Evolutionary conservation across 2,888 invertebrate species (phyloP), one percentile per base, ranked within the genome.

Genomic region (Drosophila kanekoi): DNA sequence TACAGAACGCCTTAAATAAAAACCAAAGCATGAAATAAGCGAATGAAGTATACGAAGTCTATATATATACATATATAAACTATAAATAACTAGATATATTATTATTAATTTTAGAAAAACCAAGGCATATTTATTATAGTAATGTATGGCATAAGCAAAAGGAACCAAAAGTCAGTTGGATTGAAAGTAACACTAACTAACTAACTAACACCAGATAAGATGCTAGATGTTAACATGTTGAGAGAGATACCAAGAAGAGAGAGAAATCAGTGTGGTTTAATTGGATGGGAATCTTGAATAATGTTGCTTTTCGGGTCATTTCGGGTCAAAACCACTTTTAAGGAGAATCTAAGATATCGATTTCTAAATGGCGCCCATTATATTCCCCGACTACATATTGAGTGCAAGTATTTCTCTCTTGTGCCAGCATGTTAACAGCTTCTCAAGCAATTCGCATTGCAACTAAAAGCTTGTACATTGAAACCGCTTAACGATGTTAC

Each of bases 1-100:
- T 87, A 90, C 89, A 87, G 87, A 90, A 89, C 87, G 87, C 87
- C 87, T 87, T 87, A 87, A 85, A 89, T 53, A 73, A 68, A 77
- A 75, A 61, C 45, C 51, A 52, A 65, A 58, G 63, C 60, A 82
- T 70, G 66, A 65, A 80, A 56, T 68, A 82, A 83, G 79, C 72
- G 79, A 89, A 73, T 63, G 75, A 87, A 87, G 85, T 86, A 89
- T 86, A 86, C 85, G 85, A 86, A 86, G 78, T 85, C 88, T 89
- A 71, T 68, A 72, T 69, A 75, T 72, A 89, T 89, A 82, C 72
- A 78, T 73, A 77, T 66, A 72, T 68, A 68, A 88, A 72, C 74
- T 73, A 79, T 71, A 52, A 62, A 74, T 74, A 76, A 48, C 56
- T 89, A 88, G 79, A 67, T 85, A 82, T 83, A 88, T 70, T 65